Evolutionary conservation across 2,888 invertebrate genomes (phyloP).

Genomic region (Eurois occulta): DNA sequence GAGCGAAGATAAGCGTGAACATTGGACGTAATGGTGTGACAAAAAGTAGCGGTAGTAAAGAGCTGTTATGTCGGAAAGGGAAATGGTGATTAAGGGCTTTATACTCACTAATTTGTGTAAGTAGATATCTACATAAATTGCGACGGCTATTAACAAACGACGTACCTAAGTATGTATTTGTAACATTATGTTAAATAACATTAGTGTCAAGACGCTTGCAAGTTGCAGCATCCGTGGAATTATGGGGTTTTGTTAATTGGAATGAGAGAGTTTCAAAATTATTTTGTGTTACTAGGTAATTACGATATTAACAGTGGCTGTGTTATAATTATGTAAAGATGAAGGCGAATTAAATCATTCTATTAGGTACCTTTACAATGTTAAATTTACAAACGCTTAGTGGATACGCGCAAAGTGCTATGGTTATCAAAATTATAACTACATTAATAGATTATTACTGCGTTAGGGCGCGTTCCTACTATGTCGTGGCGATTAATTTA

Average conservation of each 20-base stretch:
- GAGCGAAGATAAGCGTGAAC: constrained; percentile 60
- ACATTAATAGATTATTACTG: no score
- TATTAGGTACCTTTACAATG: neutral
- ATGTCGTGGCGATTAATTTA: no score
- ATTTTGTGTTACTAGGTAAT: neutral
- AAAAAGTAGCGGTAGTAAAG: constrained; percentile 65
- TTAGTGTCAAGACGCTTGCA: neutral
- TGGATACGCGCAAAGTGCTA: no score
- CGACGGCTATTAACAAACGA: neutral
- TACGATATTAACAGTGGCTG: neutral
- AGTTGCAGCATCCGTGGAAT: neutral
- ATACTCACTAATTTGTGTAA: neutral
- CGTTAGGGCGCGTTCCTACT: no score
- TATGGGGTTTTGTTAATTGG: neutral
- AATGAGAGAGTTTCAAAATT: neutral
- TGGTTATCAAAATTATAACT: neutral
- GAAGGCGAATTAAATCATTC: neutral
- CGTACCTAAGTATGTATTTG: neutral
- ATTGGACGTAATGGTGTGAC: constrained; percentile 59
- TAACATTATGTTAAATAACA: neutral
- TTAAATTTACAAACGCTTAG: neutral
- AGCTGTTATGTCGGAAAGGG: constrained; percentile 57
- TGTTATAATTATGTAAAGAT: neutral
- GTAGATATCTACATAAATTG: neutral
- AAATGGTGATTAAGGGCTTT: constrained; percentile 48